These are phyloP conservation scores for Drosophila parabipectinata DNA, from an alignment of 1,140 invertebrate genomes.

Conservation along the genomic window DNA sequence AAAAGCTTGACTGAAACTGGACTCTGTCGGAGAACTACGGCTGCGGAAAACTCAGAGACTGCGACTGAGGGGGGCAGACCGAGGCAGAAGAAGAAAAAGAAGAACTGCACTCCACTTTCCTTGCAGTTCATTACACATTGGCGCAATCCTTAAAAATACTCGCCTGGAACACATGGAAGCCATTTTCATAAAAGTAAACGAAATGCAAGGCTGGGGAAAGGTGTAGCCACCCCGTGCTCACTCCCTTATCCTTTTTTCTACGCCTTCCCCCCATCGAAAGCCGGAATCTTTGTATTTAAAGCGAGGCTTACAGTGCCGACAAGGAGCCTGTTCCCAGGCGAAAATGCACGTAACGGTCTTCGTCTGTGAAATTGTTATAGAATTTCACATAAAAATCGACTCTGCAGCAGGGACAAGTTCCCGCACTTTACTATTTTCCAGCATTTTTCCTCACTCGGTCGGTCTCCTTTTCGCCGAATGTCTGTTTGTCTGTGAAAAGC, in stretches of 20 bases:
- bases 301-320: conserved; percentile 15
- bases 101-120: conserved; percentile 36
- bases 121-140: conserved; percentile 66
- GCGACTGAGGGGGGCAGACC: conserved; percentile 6
- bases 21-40: background rate
- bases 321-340: conserved; percentile 37
- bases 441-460: conserved; percentile 1
- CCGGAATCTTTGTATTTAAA: conserved; percentile 70
- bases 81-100: background rate
- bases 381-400: conserved; percentile 72
- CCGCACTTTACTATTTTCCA: conserved; percentile 23
- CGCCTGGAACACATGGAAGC: conserved; percentile 41
- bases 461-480: conserved; percentile 26
- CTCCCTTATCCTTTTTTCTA: background rate
- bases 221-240: background rate
- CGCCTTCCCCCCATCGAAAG: conserved; percentile 12
- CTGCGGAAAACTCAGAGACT: conserved; percentile 8
- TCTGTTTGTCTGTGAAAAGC: conserved; percentile 38
- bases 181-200: conserved; percentile 78
- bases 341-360: conserved; percentile 70
- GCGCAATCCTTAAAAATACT: conserved; percentile 60
- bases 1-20: conserved; percentile 16
- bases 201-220: conserved; percentile 41
- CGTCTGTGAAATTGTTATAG: conserved; percentile 62
- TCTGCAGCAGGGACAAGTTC: conserved; percentile 52